A percentile compares a stretch with the other conserved stretches of the same genome.
Evolutionary conservation across 2,888 invertebrate genomes (phyloP).

Genomic region (Drosophila anceps): DNA sequence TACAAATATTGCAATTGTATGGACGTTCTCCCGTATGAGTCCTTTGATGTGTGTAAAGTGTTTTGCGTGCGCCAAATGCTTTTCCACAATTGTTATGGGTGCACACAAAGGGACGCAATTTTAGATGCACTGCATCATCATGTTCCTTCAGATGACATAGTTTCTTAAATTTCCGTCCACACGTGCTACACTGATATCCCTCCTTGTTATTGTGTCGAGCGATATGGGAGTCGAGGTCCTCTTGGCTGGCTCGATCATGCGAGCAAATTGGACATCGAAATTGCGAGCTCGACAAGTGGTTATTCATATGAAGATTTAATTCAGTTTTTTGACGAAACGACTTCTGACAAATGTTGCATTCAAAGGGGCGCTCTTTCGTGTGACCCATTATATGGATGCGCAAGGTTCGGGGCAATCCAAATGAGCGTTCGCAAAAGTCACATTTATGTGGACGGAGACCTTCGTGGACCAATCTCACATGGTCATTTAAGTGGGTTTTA

Average conservation of each 20-base stretch:
- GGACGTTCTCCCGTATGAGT: slow-evolving; percentile 28
- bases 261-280: slow-evolving; percentile 53
- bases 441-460: slow-evolving; percentile 47
- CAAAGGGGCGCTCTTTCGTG: slow-evolving; percentile 53
- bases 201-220: slow-evolving; percentile 44
- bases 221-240: slow-evolving; percentile 45
- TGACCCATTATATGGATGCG: slow-evolving; percentile 55
- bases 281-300: slow-evolving; percentile 22
- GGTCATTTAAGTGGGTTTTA: slow-evolving; percentile 50
- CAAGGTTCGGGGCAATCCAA: slow-evolving; percentile 47
- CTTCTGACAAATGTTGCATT: slow-evolving; percentile 45
- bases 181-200: slow-evolving; percentile 57
- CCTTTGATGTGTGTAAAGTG: slow-evolving; percentile 37
- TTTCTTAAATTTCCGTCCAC: slow-evolving; percentile 55
- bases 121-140: slow-evolving; percentile 56
- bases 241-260: slow-evolving; percentile 32
- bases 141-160: slow-evolving; percentile 50
- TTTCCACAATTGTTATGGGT: slow-evolving; percentile 31
- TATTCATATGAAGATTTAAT: slow-evolving; percentile 45
- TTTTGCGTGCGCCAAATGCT: slow-evolving; percentile 56
- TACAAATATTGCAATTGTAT: slow-evolving; percentile 26
- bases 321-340: slow-evolving; percentile 49
- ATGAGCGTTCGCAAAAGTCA: slow-evolving; percentile 48
- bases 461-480: slow-evolving; percentile 49
- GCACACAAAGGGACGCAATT: slow-evolving; percentile 53